These are phyloP conservation scores for Lycaena phlaeas DNA, from an alignment of 2,888 invertebrate genomes.

Conservation along the genomic window DNA sequence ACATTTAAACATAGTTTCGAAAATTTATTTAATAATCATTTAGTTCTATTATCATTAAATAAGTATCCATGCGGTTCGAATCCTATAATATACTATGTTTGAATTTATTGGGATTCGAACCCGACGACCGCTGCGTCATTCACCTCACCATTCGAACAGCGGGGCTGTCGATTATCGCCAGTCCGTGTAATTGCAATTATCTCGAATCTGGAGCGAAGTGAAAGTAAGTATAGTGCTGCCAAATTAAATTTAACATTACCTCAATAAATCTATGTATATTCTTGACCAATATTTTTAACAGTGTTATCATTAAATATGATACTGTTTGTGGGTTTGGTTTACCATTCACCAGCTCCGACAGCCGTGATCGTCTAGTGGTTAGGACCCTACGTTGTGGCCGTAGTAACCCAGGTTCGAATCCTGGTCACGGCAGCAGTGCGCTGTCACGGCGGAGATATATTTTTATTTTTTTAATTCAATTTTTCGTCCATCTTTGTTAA, in stretches of 20 bases:
- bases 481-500: no score
- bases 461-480: slow-evolving; percentile 3
- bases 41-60: no score
- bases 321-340: not conserved
- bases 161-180: no score
- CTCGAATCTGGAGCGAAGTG: not conserved
- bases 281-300: not conserved
- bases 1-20: no score
- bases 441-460: slow-evolving; percentile 16
- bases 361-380: slow-evolving; percentile 83
- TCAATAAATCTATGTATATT: no score
- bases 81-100: no score
- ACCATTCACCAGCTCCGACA: slow-evolving; percentile 37
- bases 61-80: no score
- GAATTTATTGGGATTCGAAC: no score
- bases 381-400: slow-evolving; percentile 83
- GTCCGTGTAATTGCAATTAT: no score
- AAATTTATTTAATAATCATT: no score
- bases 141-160: no score
- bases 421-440: slow-evolving; percentile 55
- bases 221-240: not conserved
- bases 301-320: not conserved
- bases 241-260: not conserved
- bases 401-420: slow-evolving; percentile 85
- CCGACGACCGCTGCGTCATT: no score